phyloP scores from a whole-genome alignment of 2,113 vertebrate species.

The Oreochromis aureus region DNA sequence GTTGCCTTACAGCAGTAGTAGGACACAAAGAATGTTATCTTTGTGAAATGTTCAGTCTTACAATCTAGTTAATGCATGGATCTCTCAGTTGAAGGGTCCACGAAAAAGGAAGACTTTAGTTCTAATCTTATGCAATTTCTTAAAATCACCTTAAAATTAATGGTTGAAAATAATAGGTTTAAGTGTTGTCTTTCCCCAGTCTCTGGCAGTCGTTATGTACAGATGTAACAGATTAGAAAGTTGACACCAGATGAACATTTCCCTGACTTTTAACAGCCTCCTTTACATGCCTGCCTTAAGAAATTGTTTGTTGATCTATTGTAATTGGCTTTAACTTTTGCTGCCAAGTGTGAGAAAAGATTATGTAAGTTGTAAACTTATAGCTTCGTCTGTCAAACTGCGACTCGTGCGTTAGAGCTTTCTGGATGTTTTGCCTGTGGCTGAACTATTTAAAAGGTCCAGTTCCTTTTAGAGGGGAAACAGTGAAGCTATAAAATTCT shows the following conservation, averaged over 20 bases:
- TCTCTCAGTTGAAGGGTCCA: neutral
- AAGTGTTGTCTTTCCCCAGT: neutral
- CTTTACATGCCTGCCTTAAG: slow-evolving; percentile 24
- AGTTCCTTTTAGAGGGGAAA: neutral
- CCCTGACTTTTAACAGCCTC: slow-evolving; percentile 35
- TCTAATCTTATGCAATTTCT: neutral
- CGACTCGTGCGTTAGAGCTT: neutral
- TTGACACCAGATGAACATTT: slow-evolving; percentile 40
- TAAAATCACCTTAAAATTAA: neutral
- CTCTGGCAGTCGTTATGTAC: slow-evolving; percentile 8
- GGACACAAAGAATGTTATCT: neutral
- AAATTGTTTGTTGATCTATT: slow-evolving; percentile 44
- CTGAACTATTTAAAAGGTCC: neutral
- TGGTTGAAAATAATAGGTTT: neutral
- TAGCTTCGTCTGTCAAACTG: neutral
- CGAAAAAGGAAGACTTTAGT: neutral
- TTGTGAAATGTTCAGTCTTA: neutral
- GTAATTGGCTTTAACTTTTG: slow-evolving; percentile 32
- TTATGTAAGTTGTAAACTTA: neutral
- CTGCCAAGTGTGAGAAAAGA: slow-evolving; percentile 35
- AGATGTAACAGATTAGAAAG: slow-evolving; percentile 40
- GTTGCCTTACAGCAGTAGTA: neutral
- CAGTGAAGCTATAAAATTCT: neutral
- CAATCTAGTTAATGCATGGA: neutral
- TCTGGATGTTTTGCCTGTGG: neutral